Base-by-base conservation (phyloP, 2,797 vertebrate species). In the Spizella passerina region DNA sequence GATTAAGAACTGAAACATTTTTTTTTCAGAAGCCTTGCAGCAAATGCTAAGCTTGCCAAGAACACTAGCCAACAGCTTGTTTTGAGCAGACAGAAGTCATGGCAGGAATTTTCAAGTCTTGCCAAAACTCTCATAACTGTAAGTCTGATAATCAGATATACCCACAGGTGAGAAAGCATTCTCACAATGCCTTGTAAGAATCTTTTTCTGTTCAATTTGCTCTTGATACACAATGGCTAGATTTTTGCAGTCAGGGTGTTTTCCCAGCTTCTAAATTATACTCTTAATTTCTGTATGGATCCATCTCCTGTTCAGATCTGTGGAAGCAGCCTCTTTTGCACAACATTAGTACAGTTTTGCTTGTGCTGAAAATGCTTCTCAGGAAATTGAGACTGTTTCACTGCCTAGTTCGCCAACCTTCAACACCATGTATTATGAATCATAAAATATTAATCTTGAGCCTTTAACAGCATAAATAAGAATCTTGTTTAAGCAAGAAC, bases 391-490 rank as follows among this genome's bases (percentile, higher is more conserved):
- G 8, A 23, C 68, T 93, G 17, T 5, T 93, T 92, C 79, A 21
- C 69, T 76, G 47, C 34, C 86, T 64, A 30, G 87, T 89, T 92
- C 65, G 2, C 84, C 82, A 93, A 73, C 72, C 92, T 93, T 91
- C 92, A 86, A 63, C 52, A 60, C 77, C 9, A 5, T 60, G 41
- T 92, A 44, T 92, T 94, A 95, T 94, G 86, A 97, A 91, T 90
- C 93, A 96, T 96, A 91, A 97, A 97, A 95, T 93, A 96, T 96
- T 97, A 92, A 97, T 92, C 79, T 60, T 36, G 41, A 92, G 66
- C 88, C 69, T 93, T 96, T 95, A 97, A 88, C 88, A 93, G n/a
- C 82, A 81, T 72, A 96, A 96, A 96, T 92, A 96, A 94, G 77
- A 87, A 85, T 81, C 90, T 92, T 96, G 95, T 95, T 96, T 95